phyloP scores from a whole-genome alignment of 2,797 vertebrate species.

The Amphiprion clarkii region DNA sequence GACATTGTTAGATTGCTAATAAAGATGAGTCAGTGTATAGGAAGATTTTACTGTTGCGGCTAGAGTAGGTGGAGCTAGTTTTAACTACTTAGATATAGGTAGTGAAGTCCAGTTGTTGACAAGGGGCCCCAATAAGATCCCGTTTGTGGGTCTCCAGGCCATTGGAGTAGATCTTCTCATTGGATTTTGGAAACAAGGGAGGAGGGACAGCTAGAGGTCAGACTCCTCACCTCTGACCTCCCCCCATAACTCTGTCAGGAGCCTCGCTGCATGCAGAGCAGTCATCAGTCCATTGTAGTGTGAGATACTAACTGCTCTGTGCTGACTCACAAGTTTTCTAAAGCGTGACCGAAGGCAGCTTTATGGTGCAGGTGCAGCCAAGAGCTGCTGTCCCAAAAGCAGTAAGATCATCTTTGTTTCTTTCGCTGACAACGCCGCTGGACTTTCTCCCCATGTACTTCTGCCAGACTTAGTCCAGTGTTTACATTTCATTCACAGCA shows the following conservation, averaged over 20 bases:
- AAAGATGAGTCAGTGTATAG: background rate
- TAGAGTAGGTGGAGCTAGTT: background rate
- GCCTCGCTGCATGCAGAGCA: slow-evolving; percentile 32
- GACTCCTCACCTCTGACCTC: slow-evolving; percentile 56
- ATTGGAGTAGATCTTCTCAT: slow-evolving; percentile 10
- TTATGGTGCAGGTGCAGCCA: slow-evolving; percentile 4
- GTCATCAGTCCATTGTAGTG: slow-evolving; percentile 33
- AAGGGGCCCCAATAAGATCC: background rate
- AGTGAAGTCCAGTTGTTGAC: background rate
- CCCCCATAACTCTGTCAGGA: slow-evolving; percentile 43
- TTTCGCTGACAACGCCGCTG: slow-evolving; percentile 1
- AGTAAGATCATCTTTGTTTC: slow-evolving; percentile 21
- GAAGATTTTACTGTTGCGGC: background rate
- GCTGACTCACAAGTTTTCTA: slow-evolving; percentile 55
- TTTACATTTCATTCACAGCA: slow-evolving; percentile 11
- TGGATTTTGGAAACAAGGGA: slow-evolving; percentile 20
- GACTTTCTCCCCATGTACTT: background rate
- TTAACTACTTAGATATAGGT: background rate
- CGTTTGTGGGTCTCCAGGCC: slow-evolving; percentile 19
- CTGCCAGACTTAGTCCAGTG: background rate
- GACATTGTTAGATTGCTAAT: background rate
- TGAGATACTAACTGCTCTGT: slow-evolving; percentile 30
- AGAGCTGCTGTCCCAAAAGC: slow-evolving; percentile 17
- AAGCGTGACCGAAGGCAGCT: slow-evolving; percentile 45
- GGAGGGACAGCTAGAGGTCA: slow-evolving; percentile 33